Base-by-base conservation (phyloP, 2,113 vertebrate species). In the Bufo gargarizans region DNA sequence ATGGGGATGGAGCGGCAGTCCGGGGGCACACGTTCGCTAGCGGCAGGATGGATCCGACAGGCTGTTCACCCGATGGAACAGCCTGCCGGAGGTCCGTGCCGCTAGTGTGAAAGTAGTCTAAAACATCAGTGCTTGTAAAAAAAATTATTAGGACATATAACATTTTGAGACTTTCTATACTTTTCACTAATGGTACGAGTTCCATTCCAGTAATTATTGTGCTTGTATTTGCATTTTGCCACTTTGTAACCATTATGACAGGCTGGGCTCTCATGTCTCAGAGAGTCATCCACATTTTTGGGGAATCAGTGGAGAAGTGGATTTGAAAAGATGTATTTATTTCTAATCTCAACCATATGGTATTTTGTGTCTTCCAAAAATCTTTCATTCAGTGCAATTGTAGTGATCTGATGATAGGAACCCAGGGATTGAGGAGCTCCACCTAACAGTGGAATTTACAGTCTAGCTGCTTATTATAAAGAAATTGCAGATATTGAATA, bases 321-420 rank as follows among this genome's bases (percentile, higher is more conserved):
- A 50, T 50, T 49, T 12, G 45, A 47, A 47, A 47, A 74, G 71
- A 17, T 43, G 3, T 76, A 45, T 12, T 76, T 16, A 49, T 76
- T 16, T 16, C 7, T 83, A 84, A 84, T 84, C 47, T 22, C 13
- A 84, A 84, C 47, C 82, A 84, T 84, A 84, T 84, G 82, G 20
- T 55, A 53, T 55, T 69, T 22, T 22, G 1, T 84, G 20, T 53
- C 65, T 69, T 84, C 65, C 63, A 83, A 83, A 83, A 69, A 84
- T 55, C 82, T 84, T 33, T 84, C 49, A 69, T 84, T 71, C 63
- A 53, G 0, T 33, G 19, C 63, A 84, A 56, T 10, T 84, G 63
- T 7, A 69, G 49, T 53, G 9, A 82, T 50, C 12, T n/a, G 19
- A 19, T 49, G 65, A 84, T 69, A n/a, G 22, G 82, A 84, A 53